phyloP scores from a whole-genome alignment of 2,797 vertebrate species.

The Amblyopsis hoosieri region DNA sequence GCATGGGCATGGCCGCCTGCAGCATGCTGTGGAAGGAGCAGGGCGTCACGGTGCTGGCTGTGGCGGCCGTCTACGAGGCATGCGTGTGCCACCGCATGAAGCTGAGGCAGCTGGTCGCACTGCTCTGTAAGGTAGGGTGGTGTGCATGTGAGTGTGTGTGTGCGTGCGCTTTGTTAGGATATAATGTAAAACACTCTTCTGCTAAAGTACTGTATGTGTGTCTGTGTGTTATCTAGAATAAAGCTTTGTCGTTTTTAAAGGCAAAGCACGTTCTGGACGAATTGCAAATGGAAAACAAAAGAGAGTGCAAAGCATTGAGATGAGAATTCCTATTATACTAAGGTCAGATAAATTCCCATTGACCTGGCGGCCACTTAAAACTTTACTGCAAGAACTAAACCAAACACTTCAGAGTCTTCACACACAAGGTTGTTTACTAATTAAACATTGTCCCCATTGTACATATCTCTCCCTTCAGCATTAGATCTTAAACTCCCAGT shows the following conservation, averaged over 20 bases:
- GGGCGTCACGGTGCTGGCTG: conserved; percentile 92
- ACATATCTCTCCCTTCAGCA: background rate
- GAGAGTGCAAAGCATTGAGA: background rate
- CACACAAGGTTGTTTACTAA: too few relatives aligned
- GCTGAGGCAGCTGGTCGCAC: conserved; percentile 82
- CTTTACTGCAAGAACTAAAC: too few relatives aligned
- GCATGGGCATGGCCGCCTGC: conserved; percentile 87
- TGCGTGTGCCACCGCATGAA: conserved; percentile 92
- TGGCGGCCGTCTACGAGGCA: conserved; percentile 90
- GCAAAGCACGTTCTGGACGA: conserved; percentile 28
- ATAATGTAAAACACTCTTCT: conserved; percentile 53
- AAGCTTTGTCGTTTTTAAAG: conserved; percentile 31
- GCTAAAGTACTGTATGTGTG: conserved; percentile 53
- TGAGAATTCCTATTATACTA: too few relatives aligned
- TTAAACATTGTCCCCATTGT: background rate
- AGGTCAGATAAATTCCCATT: too few relatives aligned
- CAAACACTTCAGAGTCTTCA: too few relatives aligned
- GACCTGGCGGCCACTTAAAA: too few relatives aligned
- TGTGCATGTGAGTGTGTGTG: background rate
- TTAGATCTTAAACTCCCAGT: conserved; percentile 7
- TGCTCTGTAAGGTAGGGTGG: conserved; percentile 86
- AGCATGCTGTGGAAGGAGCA: conserved; percentile 99
- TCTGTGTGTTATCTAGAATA: conserved; percentile 38
- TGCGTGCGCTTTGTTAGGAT: conserved; percentile 47
- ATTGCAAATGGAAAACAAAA: conserved; percentile 29